phyloP scores from a whole-genome alignment of 2,113 vertebrate genomes.

The Cichladusa arquata region DNA sequence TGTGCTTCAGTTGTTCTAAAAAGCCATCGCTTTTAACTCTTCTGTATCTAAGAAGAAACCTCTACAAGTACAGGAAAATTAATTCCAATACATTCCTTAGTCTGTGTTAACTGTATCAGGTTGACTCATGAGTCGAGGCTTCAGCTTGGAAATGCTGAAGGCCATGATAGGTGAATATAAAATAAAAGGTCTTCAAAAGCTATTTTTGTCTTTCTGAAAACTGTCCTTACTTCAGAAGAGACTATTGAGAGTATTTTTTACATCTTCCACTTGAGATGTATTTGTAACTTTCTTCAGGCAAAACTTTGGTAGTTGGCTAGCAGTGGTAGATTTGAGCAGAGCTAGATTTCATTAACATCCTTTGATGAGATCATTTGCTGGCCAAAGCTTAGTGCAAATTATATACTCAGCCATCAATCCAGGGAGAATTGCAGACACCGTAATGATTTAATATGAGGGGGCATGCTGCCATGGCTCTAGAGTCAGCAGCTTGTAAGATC shows the following conservation, averaged over 20 bases:
- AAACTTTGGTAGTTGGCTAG: neutral
- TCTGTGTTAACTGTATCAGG: neutral
- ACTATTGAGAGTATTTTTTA: neutral
- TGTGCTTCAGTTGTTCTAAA: neutral
- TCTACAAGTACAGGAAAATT: neutral
- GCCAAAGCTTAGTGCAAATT: neutral
- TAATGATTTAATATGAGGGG: neutral
- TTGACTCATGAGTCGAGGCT: neutral
- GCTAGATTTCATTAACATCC: neutral
- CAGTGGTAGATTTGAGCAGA: neutral
- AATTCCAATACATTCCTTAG: neutral
- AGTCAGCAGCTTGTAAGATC: neutral
- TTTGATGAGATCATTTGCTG: neutral
- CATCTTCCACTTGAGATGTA: neutral
- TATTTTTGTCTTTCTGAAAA: neutral
- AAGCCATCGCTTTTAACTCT: neutral
- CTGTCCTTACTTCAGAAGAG: neutral
- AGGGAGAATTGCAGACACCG: neutral
- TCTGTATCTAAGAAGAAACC: neutral
- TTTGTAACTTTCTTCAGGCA: neutral
- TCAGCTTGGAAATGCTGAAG: neutral
- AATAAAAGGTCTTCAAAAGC: neutral
- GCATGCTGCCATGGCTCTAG: neutral
- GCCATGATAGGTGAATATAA: neutral
- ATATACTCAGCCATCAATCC: neutral